Base-by-base conservation (phyloP, 2,888 invertebrate species). In the Drosophila prolongata region DNA sequence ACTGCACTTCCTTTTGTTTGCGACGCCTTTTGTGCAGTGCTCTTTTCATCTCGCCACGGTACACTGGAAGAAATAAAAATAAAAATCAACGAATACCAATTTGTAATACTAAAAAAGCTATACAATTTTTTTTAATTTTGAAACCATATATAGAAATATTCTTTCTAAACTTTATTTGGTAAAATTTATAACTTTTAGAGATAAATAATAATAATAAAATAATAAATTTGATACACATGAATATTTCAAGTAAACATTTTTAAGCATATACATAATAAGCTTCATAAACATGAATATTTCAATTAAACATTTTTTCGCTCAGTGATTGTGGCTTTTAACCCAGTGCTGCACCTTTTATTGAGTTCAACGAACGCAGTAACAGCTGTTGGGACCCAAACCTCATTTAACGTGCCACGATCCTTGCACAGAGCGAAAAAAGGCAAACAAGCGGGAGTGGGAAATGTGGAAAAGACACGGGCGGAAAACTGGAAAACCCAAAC, bases 311-410 rank as follows among this genome's bases (percentile, higher is more conserved):
- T 30, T 35, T 59, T 64, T 64, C 42, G 11, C 16, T 30, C 16
- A 49, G 62, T 64, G 42, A 3, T 0, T 34, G 43, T 49, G 55
- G 55, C 40, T 56, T 30, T 46, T 30, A 35, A 35, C 60, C 70
- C 52, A 55, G 42, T 16, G 8, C n/a, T 35, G 35, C 42, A 65
- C 47, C 59, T 68, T 52, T 50, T 34, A 10, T 13, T n/a, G 77
- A 56, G 89, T 88, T 82, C 82, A 82, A 66, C 73, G 82, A 77
- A 82, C 82, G 78, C 58, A 16, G 61, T 52, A 84, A 83, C 87
- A 83, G 83, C 83, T 83, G 83, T 87, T 89, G 69, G 50, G 54
- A 52, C 27, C 54, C 47, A 61, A 71, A 65, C 62, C 55, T 46
- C 65, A 42, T 42, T 42, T 38, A 19, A 62, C 64, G 37, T 47